Base-by-base conservation (phyloP, 1,140 invertebrate genomes). In the Conopomorpha cramerella region DNA sequence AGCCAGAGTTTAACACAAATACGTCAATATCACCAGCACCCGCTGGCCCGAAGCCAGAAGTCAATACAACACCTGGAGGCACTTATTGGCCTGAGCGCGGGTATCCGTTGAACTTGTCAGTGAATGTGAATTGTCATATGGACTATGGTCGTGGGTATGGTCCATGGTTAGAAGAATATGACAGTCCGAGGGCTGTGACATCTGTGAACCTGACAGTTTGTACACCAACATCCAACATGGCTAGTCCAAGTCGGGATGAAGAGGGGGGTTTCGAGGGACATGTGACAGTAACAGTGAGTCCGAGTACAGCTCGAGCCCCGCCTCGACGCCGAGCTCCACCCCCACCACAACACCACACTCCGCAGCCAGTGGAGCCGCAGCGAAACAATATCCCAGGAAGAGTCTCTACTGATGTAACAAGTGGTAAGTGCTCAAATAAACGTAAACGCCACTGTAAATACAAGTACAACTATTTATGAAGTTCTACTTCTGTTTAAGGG, bases 111-210 rank as follows among this genome's bases (percentile, higher is more conserved):
- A 82, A 83, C 53, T 56, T 82, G 17, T 83, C 81, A 23, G 66
- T 83, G 2, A 83, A 83, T 55, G 77, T 83, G 6, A 82, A 82
- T 45, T 83, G 81, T 66, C 79, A 78, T 56, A 77, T 83, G 74
- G 81, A 81, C 61, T 53, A 81, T 17, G 60, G 72, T 36, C 66
- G 56, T 50, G 61, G 42, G 32, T 74, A 51, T 45, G 76, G 65
- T 64, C 70, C 58, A 19, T 76, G 67, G 68, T 57, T 66, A 55
- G 70, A 70, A 46, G 60, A 70, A 46, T 74, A 64, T 30, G 61
- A 67, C 36, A 70, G 64, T 47, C 70, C 70, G 1, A 63, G 67
- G 44, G 63, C 67, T 15, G 77, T 71, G 38, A 74, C 77, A 37
- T 78, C 74, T 10, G 71, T 79, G 15, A 78, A 78, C 46, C 56